A percentile compares a stretch with the other conserved stretches of the same genome.
phyloP scores from a whole-genome alignment of 1,140 invertebrate genomes.

The Hylaeus anthracinus region DNA sequence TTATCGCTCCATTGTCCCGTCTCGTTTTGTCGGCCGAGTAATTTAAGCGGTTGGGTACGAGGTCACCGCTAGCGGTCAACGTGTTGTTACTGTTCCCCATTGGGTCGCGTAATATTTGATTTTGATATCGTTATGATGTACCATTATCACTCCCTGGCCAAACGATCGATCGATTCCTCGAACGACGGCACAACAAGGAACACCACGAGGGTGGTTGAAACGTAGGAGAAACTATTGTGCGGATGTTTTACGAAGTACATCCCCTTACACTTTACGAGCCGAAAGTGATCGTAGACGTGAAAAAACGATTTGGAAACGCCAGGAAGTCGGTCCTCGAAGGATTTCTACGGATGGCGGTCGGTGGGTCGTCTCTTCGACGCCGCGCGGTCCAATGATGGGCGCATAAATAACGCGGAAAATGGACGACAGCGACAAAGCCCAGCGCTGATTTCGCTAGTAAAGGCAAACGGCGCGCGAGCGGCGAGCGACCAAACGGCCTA shows the following conservation, averaged over 20 bases:
- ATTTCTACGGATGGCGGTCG: constrained; percentile 9
- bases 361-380: constrained; percentile 39
- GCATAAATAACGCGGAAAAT: constrained; percentile 73
- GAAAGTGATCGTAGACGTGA: too few relatives aligned
- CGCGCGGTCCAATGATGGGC: constrained; percentile 62
- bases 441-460: constrained; percentile 72
- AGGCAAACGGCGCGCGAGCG: constrained; percentile 57
- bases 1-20: constrained; percentile 67
- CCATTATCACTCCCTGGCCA: background rate
- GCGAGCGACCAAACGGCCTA: constrained; percentile 62
- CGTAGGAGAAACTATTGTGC: too few relatives aligned
- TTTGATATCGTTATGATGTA: too few relatives aligned
- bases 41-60: constrained; percentile 53
- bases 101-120: constrained; percentile 24
- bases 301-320: too few relatives aligned
- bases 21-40: constrained; percentile 56
- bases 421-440: constrained; percentile 72
- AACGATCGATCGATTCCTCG: background rate
- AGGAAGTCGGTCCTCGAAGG: too few relatives aligned
- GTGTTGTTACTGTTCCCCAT: constrained; percentile 8
- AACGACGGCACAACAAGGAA: background rate
- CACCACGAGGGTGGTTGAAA: too few relatives aligned
- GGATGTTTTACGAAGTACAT: too few relatives aligned
- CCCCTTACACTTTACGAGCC: too few relatives aligned
- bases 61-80: constrained; percentile 36